These are phyloP conservation scores for Halcyon leucocephala DNA, from an alignment of 2,797 vertebrate genomes.

Conservation along the genomic window DNA sequence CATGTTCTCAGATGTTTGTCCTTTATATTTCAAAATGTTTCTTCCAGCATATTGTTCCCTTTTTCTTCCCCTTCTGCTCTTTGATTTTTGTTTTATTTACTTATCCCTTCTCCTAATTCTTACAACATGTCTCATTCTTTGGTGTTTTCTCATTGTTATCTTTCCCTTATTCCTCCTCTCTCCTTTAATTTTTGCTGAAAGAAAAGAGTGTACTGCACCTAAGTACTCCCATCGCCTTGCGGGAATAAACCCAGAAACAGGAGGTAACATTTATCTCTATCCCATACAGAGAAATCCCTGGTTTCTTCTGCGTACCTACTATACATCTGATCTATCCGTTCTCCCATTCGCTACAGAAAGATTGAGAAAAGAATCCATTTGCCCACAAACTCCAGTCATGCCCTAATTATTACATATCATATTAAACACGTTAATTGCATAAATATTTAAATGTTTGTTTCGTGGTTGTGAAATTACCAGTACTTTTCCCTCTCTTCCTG, in stretches of 20 bases:
- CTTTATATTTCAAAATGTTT: neutral
- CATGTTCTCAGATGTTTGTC: neutral
- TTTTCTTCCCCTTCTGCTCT: neutral
- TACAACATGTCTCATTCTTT: neutral
- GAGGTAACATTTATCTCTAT: neutral
- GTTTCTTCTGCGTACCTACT: neutral
- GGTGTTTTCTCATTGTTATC: neutral
- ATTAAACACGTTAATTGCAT: neutral
- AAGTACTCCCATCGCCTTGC: neutral
- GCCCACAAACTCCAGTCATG: neutral
- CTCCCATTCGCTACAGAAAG: neutral
- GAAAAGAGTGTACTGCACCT: neutral
- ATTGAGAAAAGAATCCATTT: neutral
- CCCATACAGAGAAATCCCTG: neutral
- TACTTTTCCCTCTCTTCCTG: neutral
- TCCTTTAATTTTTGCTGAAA: neutral
- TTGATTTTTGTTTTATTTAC: neutral
- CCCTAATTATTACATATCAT: neutral
- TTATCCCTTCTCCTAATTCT: neutral
- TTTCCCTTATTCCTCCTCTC: neutral
- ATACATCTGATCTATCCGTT: rapidly evolving
- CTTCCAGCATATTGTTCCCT: neutral
- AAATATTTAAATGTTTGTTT: slow-evolving; percentile 14
- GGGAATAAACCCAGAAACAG: neutral
- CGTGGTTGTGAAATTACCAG: neutral